These are phyloP conservation scores for Sitta europaea DNA, from an alignment of 2,113 vertebrate species.

Conservation along the genomic window DNA sequence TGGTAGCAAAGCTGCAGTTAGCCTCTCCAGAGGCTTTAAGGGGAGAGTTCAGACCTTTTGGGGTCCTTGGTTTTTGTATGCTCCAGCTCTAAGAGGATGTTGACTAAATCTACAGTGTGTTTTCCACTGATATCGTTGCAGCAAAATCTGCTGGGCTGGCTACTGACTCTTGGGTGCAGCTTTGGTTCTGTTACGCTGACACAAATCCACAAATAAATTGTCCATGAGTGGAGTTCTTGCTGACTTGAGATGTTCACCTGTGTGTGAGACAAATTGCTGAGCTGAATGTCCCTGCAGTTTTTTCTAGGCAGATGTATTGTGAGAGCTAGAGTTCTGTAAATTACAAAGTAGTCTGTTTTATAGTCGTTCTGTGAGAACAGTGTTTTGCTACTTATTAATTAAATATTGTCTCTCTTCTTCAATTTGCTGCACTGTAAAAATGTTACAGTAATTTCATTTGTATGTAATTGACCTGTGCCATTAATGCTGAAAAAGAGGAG, in stretches of 20 bases:
- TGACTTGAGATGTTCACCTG: neutral
- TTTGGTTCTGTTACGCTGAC: neutral
- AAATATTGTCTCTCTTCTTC: neutral
- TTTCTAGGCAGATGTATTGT: neutral
- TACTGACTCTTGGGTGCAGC: neutral
- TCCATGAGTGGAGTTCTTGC: neutral
- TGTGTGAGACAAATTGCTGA: neutral
- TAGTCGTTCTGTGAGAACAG: neutral
- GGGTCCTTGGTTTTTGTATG: neutral
- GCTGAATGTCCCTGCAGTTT: neutral
- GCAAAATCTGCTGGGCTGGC: neutral
- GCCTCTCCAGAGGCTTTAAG: neutral
- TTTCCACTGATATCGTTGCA: neutral
- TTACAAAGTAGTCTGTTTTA: neutral
- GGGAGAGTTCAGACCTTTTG: neutral
- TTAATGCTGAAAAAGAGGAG: neutral
- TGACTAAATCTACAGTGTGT: neutral
- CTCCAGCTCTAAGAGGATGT: neutral
- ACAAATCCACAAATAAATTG: neutral
- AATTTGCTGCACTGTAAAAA: neutral
- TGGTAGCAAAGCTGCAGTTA: neutral
- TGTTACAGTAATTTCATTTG: neutral
- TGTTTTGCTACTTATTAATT: neutral
- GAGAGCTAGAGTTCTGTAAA: neutral
- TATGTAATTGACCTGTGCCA: neutral